These are phyloP conservation scores for Centropus unirufus DNA, from an alignment of 2,113 vertebrate species.

Conservation along the genomic window DNA sequence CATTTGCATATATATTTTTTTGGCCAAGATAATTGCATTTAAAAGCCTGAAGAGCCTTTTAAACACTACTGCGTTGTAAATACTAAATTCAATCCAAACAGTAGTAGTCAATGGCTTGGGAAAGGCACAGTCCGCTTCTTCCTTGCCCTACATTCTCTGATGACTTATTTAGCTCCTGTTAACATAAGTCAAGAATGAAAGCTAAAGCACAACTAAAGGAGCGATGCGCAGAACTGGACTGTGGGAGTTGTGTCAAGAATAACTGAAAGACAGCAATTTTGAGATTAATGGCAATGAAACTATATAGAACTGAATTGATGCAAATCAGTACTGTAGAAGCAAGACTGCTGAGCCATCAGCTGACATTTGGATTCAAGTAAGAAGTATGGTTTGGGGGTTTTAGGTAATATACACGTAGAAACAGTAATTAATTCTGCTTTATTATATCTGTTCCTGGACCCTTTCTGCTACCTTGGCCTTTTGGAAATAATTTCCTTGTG, in stretches of 20 bases:
- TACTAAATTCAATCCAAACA: background rate
- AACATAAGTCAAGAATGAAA: background rate
- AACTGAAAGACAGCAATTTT: background rate
- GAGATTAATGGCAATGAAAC: background rate
- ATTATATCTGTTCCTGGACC: background rate
- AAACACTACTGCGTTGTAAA: background rate
- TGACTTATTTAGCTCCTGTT: background rate
- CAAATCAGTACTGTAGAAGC: background rate
- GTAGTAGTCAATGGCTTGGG: background rate
- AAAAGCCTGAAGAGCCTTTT: background rate
- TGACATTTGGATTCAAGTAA: background rate
- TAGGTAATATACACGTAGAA: conserved; percentile 16
- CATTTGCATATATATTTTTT: background rate
- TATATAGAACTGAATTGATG: too few species aligned
- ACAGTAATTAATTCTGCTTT: conserved; percentile 30
- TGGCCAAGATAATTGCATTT: background rate
- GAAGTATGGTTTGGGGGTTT: background rate
- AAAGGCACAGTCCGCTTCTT: background rate
- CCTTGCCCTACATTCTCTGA: background rate
- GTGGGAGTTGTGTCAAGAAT: background rate
- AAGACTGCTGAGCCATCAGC: background rate
- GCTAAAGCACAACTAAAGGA: background rate
- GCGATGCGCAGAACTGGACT: background rate
- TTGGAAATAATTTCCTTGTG: conserved; percentile 53
- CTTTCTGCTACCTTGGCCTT: conserved; percentile 48